phyloP scores from a whole-genome alignment of 2,113 vertebrate species.

The Marmota flaviventris region DNA sequence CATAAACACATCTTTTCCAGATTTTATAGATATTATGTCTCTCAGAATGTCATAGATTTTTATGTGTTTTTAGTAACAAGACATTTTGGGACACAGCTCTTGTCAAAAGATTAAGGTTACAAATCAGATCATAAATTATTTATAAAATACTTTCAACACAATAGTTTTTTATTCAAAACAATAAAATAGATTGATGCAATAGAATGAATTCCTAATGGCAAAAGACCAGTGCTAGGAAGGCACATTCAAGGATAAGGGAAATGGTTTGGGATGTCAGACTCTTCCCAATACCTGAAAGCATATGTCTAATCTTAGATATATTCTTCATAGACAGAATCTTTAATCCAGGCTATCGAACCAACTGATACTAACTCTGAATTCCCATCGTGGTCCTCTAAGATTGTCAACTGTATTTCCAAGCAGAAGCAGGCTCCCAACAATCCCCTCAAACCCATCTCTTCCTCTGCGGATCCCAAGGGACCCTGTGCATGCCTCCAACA shows the following conservation, averaged over 20 bases:
- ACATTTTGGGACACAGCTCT: neutral
- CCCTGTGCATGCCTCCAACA: neutral
- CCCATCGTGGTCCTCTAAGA: neutral
- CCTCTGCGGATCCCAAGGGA: neutral
- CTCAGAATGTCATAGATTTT: neutral
- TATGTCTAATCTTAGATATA: neutral
- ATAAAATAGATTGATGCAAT: neutral
- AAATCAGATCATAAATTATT: neutral
- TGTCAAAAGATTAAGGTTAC: slow-evolving; percentile 22
- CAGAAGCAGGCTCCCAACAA: neutral
- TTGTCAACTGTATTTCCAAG: neutral
- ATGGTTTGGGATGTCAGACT: neutral
- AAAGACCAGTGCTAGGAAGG: neutral
- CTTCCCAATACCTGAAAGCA: neutral
- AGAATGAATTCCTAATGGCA: neutral
- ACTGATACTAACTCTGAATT: neutral
- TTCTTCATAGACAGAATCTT: neutral
- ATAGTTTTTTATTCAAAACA: slow-evolving; percentile 30
- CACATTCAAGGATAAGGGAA: neutral
- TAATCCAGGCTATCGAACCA: neutral
- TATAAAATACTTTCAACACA: neutral
- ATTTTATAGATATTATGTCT: neutral
- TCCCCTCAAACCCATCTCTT: neutral
- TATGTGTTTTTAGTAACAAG: neutral
- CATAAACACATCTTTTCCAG: neutral